Percentiles rank a stretch among this genome's conserved stretches.
These are phyloP conservation scores for Gyrodactylus salaris DNA, from an alignment of 1,140 invertebrate species.

Conservation along the genomic window DNA sequence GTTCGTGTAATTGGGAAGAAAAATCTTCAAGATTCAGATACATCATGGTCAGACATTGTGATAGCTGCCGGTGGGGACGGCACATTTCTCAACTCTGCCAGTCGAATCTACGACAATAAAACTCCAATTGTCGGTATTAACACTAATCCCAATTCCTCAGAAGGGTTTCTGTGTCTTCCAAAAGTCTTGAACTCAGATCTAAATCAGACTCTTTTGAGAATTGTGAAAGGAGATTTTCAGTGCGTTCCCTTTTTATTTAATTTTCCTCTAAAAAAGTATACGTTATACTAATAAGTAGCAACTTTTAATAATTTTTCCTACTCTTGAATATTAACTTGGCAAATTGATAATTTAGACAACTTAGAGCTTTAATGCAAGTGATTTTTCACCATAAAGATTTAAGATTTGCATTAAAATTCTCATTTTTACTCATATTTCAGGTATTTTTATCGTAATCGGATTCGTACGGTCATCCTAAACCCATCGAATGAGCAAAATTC, in stretches of 20 bases:
- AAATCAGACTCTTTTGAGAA: not conserved
- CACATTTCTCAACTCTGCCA: constrained; percentile 70
- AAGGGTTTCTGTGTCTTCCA: constrained; percentile 57
- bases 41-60: constrained; percentile 69
- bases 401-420: too few relatives aligned
- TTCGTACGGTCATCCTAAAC: not conserved
- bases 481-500: not conserved
- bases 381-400: too few relatives aligned
- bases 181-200: constrained; percentile 25
- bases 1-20: too few relatives aligned
- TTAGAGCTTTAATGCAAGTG: too few relatives aligned
- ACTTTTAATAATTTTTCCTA: too few relatives aligned
- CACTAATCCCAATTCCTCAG: constrained; percentile 65
- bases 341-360: too few relatives aligned
- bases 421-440: too few relatives aligned
- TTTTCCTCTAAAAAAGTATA: not conserved
- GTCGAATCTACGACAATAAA: constrained; percentile 32
- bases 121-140: constrained; percentile 85
- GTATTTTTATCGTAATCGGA: not conserved
- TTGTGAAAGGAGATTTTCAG: not conserved
- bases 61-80: constrained; percentile 85
- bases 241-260: not conserved
- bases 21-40: constrained; percentile 30
- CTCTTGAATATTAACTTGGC: too few relatives aligned
- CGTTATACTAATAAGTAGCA: too few relatives aligned